A percentile compares a stretch with the other conserved stretches of the same genome.
These are phyloP conservation scores for Crotalus viridis DNA, from an alignment of 2,113 vertebrate genomes.

Conservation along the genomic window DNA sequence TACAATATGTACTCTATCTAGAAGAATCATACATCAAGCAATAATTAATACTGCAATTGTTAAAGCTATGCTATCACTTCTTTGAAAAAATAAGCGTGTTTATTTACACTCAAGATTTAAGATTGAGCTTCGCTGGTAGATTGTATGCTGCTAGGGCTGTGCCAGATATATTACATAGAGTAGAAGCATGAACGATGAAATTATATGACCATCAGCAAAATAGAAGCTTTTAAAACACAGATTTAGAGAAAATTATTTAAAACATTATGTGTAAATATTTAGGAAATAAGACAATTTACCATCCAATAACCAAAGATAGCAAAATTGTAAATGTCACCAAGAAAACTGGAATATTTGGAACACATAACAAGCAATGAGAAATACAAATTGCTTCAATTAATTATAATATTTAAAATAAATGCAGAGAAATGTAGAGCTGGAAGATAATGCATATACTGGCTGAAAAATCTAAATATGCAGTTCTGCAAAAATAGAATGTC, in stretches of 20 bases:
- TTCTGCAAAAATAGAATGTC: not conserved
- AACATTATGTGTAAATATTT: not conserved
- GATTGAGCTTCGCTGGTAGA: not conserved
- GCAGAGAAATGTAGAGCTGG: not conserved
- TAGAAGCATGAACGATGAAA: not conserved
- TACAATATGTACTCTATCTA: not conserved
- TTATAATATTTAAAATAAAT: not conserved
- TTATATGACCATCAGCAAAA: not conserved
- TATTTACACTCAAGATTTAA: not conserved
- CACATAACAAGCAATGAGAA: not conserved
- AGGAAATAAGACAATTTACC: not conserved
- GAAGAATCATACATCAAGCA: not conserved
- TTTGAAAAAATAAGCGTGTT: not conserved
- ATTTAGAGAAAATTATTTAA: not conserved
- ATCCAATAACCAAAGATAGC: not conserved
- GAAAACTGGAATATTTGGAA: not conserved
- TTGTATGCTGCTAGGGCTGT: not conserved
- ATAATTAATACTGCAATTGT: not conserved
- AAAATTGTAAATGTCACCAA: not conserved
- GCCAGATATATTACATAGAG: not conserved
- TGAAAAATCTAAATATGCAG: not conserved
- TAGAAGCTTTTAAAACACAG: not conserved
- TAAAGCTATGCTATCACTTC: not conserved
- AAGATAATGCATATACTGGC: not conserved
- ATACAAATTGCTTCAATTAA: not conserved